Base-by-base conservation (phyloP, 2,888 invertebrate genomes). In the Melikaiella ostensackeni region DNA sequence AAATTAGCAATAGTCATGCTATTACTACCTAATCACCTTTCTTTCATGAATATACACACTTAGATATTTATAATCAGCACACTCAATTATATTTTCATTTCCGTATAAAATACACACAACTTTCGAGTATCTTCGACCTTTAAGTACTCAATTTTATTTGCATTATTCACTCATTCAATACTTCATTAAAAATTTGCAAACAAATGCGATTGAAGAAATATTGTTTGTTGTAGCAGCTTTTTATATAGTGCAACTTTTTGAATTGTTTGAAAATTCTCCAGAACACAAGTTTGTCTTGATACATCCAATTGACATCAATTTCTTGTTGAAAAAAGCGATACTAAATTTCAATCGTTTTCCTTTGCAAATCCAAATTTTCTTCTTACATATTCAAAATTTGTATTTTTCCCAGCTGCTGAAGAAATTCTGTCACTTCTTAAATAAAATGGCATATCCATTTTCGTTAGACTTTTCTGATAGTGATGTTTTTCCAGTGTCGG, bases 11-110 rank as follows among this genome's bases (percentile, higher is more conserved):
- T 55, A 21, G 21, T 55, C n/a, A 21, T 55, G 3, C 55, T 55
- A 55, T 55, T 21, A 55, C 55, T 30, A 30, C 30, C 30, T 21
- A 21, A 55, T 55, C 19, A 55, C 21, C 21, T 21, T 55, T 3
- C 21, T 21, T 55, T 21, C 55, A 55, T 16, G 16, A 42, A 11
- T 55, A 21, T 55, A 55, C 9, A 55, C 55, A 55, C 7, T 21
- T 55, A 55, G 21, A 55, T 55, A 55, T 11, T 55, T 55, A 55
- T 55, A 55, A 55, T 55, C 21, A 55, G 55, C 55, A 9, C 55
- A 11, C 21, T 55, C 55, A 55, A 55, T 11, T 21, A 55, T 55
- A 55, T 55, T 21, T n/a, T 55, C 11, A 55, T 11, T 55, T 55
- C 4, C 21, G 21, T 55, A 55, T 55, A 55, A 55, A 55, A 55